Base-by-base conservation (phyloP, 2,113 vertebrate genomes). In the Calyptommatus sinebrachiatus region DNA sequence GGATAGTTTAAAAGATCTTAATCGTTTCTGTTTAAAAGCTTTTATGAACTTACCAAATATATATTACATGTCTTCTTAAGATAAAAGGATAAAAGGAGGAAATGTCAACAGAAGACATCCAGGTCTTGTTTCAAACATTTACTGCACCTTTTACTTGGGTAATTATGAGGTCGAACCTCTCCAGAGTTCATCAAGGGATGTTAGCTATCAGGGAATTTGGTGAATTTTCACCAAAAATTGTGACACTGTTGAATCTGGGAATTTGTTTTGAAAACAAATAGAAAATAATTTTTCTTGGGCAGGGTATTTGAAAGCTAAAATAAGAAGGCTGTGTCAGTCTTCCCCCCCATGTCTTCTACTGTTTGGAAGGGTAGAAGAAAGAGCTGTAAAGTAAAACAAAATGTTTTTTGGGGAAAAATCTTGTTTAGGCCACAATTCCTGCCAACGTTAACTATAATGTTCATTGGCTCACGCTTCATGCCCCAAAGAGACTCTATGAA, bases 21-120 rank as follows among this genome's bases (percentile, higher is more conserved):
- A 91, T 85, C 93, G 90, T 88, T 76, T 94, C 95, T 89, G 88
- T 93, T 76, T 90, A 92, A 88, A 89, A 90, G 82, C 84, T 85
- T 91, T 94, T 88, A 88, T 94, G 89, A 95, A 92, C 90, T 88
- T 91, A 57, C 84, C 88, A 94, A 92, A 94, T 72, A 75, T 75
- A 81, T 75, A 75, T 74, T 75, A 89, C 91, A 95, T 93, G 87
- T 72, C 84, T 85, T 26, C 73, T 71, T 70, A 53, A 73, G 86
- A 91, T 80, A 92, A 90, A 92, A 88, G 82, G 92, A 41, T 41
- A 89, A 92, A 88, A 81, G 79, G 87, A 87, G 84, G 84, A 86
- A 92, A 93, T 88, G 72, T 85, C 93, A 89, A 92, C 48, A 69
- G 26, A 88, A 91, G 88, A 94, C 94, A 89, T 86, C 83, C 88